Evolutionary conservation across 1,140 invertebrate genomes (phyloP).

Genomic region (Drosophila azteca): DNA sequence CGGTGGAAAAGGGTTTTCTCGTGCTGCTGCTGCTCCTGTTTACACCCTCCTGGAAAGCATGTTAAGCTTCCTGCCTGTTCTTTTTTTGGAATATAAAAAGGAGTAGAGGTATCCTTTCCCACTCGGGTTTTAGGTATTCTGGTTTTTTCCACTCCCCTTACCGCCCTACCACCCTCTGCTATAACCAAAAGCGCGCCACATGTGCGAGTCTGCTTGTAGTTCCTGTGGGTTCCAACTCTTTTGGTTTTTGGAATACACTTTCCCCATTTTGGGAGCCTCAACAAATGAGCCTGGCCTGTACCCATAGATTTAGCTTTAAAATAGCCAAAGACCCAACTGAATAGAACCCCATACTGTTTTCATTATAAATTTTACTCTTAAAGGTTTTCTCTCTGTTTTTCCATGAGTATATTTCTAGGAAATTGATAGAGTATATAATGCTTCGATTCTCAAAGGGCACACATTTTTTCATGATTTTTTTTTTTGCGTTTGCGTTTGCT

Average conservation of each 20-base stretch:
- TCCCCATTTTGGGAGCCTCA: no score
- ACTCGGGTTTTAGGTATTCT: slow-evolving; percentile 7
- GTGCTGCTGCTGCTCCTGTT: slow-evolving; percentile 40
- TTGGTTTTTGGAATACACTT: slow-evolving; percentile 9
- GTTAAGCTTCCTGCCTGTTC: slow-evolving; percentile 45
- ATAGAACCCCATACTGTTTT: no score
- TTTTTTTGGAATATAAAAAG: neutral
- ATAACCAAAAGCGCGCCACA: slow-evolving; percentile 71
- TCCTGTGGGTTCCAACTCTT: slow-evolving; percentile 24
- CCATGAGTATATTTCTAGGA: no score
- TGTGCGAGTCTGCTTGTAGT: slow-evolving; percentile 57
- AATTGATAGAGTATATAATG: neutral
- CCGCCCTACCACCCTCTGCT: slow-evolving; percentile 25
- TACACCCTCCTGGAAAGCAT: slow-evolving; percentile 49
- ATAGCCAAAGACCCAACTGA: no score
- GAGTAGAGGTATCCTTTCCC: slow-evolving; percentile 3
- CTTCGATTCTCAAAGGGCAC: no score
- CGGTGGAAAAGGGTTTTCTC: slow-evolving; percentile 23
- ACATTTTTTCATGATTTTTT: neutral
- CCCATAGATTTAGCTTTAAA: no score
- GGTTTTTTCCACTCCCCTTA: slow-evolving; percentile 7
- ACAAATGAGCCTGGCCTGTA: no score
- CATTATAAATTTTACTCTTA: no score
- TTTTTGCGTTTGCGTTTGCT: neutral
- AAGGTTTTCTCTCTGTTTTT: no score